phyloP scores from a whole-genome alignment of 2,113 vertebrate species.

The human region GRCh38 chr7:84507501-84508000 shows the following conservation, averaged over 20 bases:
- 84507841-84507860: not conserved
- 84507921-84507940: not conserved
- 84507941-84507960: not conserved
- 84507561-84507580: not conserved
- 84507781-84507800: not conserved
- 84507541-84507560: not conserved
- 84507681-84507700: not conserved
- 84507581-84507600: not conserved
- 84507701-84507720: not conserved
- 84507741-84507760: not conserved
- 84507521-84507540: not conserved
- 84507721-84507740: not conserved
- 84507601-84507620: too few relatives aligned
- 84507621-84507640: not conserved
- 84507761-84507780: not conserved
- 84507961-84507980: not conserved
- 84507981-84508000: not conserved
- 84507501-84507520: not conserved
- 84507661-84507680: not conserved
- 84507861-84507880: not conserved
- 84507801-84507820: not conserved
- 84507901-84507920: not conserved
- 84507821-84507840: not conserved
- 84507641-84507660: not conserved
- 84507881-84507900: not conserved